phyloP scores from a whole-genome alignment of 2,888 invertebrate genomes.

The Heliconius erato region DNA sequence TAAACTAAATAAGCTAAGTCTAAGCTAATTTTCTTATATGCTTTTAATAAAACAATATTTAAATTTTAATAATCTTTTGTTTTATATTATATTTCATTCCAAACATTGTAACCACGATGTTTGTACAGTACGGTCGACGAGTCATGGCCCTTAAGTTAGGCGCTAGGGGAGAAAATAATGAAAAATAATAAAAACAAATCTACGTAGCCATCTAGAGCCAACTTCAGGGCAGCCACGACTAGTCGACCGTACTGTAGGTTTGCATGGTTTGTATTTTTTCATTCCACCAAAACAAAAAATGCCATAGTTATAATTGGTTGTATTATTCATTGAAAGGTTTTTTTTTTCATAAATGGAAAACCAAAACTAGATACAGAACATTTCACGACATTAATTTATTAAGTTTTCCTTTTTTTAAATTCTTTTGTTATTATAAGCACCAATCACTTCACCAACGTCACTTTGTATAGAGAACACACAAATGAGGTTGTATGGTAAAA shows the following conservation, averaged over 20 bases:
- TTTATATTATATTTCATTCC: neutral
- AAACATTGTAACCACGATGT: neutral
- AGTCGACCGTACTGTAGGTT: neutral
- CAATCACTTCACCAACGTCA: neutral
- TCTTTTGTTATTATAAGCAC: no score
- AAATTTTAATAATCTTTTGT: neutral
- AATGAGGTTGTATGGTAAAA: neutral
- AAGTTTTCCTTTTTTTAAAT: no score
- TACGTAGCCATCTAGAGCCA: neutral
- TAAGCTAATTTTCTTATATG: neutral
- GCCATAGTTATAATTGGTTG: neutral
- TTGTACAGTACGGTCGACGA: neutral
- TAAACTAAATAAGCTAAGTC: neutral
- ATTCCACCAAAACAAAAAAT: neutral
- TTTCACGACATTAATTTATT: no score
- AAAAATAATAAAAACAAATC: no score
- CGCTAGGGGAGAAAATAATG: no score
- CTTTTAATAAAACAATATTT: no score
- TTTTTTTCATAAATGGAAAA: no score
- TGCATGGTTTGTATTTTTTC: no score
- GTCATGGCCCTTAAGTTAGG: neutral
- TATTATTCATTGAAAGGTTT: no score
- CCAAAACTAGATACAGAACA: no score
- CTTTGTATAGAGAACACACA: neutral
- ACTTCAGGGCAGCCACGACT: no score